phyloP scores from a whole-genome alignment of 2,888 invertebrate genomes.

The Linnaemya vulpina region DNA sequence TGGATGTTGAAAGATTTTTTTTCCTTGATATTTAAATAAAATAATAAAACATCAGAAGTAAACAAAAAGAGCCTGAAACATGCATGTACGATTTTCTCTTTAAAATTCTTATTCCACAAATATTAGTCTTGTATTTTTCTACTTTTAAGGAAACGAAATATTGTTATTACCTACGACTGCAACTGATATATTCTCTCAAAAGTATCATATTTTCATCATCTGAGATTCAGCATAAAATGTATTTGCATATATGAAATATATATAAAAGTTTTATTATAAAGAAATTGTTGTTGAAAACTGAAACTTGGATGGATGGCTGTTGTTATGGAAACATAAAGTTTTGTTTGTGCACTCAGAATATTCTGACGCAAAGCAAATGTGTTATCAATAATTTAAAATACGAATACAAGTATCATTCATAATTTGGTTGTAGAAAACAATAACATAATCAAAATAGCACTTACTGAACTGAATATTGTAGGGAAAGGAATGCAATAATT shows the following conservation, averaged over 20 bases:
- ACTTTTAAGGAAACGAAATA: neutral
- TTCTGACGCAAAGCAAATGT: too few relatives aligned
- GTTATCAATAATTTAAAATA: too few relatives aligned
- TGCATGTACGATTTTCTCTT: neutral
- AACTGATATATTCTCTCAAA: conserved; percentile 32
- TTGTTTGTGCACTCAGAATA: too few relatives aligned
- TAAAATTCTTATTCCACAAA: neutral
- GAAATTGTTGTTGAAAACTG: too few relatives aligned
- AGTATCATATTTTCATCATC: conserved; percentile 7
- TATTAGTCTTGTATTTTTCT: neutral
- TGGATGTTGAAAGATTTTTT: neutral
- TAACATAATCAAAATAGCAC: too few relatives aligned
- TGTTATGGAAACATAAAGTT: too few relatives aligned
- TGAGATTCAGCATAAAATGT: neutral
- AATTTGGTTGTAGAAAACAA: too few relatives aligned
- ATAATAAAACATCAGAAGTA: too few relatives aligned
- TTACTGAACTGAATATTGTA: too few relatives aligned
- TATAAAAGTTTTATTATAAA: neutral
- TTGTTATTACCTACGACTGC: conserved; percentile 27
- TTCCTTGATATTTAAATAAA: neutral
- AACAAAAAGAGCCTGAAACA: neutral
- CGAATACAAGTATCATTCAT: too few relatives aligned
- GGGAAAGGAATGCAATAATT: too few relatives aligned
- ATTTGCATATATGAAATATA: neutral
- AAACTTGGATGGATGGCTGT: too few relatives aligned